These are phyloP conservation scores for Synanthedon myopaeformis DNA, from an alignment of 2,888 invertebrate genomes.

Conservation along the genomic window DNA sequence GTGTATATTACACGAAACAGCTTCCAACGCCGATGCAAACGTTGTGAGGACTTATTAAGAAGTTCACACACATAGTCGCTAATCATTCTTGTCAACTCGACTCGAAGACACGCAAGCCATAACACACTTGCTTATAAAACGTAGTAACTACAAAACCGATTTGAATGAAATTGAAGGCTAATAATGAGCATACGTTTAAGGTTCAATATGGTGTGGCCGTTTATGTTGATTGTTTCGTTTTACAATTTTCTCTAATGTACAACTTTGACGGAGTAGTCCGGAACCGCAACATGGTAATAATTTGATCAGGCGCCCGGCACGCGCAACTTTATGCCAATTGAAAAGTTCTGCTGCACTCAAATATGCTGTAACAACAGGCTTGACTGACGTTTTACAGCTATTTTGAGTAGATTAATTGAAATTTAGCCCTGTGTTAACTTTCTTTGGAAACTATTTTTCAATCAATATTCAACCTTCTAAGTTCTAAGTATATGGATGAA, in stretches of 20 bases:
- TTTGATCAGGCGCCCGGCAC: constrained; percentile 57
- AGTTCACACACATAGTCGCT: constrained; percentile 45
- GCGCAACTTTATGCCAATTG: constrained; percentile 55
- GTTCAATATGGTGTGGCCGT: constrained; percentile 8
- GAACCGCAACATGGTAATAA: constrained; percentile 60
- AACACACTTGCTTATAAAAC: not conserved
- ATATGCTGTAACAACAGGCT: constrained; percentile 32
- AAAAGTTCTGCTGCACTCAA: constrained; percentile 53
- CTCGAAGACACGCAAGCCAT: constrained; percentile 21
- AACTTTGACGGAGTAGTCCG: constrained; percentile 36
- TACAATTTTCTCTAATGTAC: constrained; percentile 5
- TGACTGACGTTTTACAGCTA: constrained; percentile 20
- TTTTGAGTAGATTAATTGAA: constrained; percentile 18
- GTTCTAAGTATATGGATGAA: no score
- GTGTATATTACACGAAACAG: constrained; percentile 32
- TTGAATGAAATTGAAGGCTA: not conserved
- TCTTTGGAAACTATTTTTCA: constrained; percentile 6
- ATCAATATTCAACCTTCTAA: no score
- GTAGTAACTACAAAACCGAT: not conserved
- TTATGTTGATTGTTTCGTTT: not conserved
- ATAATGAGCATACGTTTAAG: constrained; percentile 5
- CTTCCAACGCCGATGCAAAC: constrained; percentile 44
- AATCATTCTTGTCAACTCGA: constrained; percentile 59
- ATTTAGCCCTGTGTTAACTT: constrained; percentile 8
- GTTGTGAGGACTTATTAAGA: constrained; percentile 61